Evolutionary conservation across 37 sponge, comb jelly and placozoan species (phyloP).

Genomic region (Mnemiopsis leidyi): DNA sequence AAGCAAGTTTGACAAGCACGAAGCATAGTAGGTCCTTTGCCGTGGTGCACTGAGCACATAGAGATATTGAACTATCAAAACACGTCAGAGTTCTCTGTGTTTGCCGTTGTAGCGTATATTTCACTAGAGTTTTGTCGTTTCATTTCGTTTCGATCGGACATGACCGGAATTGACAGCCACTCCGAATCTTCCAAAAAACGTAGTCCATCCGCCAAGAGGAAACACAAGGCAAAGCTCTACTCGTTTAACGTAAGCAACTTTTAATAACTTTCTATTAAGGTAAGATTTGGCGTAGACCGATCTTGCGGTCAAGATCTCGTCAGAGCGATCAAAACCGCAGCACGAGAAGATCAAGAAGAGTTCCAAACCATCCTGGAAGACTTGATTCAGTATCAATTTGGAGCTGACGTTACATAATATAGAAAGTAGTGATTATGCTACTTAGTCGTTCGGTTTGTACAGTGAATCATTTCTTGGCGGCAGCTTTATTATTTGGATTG

Average conservation of each 20-base stretch:
- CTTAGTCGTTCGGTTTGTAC: too few species aligned
- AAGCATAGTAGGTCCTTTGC: neutral
- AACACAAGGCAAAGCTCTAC: slow-evolving; percentile 48
- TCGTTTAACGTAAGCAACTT: slow-evolving; percentile 60
- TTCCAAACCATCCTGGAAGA: too few species aligned
- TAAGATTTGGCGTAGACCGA: too few species aligned
- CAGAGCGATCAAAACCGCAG: too few species aligned
- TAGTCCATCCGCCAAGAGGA: slow-evolving; percentile 8
- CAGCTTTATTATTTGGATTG: too few species aligned
- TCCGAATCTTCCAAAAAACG: neutral
- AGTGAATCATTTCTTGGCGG: too few species aligned
- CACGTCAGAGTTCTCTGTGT: neutral
- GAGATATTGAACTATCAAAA: neutral
- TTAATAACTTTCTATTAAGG: too few species aligned
- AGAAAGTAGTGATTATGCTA: too few species aligned
- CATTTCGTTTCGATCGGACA: neutral
- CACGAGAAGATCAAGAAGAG: too few species aligned
- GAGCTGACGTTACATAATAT: too few species aligned
- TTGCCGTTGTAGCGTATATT: neutral
- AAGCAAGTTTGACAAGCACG: neutral
- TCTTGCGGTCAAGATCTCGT: too few species aligned
- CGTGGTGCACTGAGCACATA: neutral
- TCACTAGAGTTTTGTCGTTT: neutral
- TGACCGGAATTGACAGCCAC: neutral
- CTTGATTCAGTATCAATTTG: too few species aligned